Evolutionary conservation across 2,797 vertebrate genomes (phyloP).

Genomic region (Sebastes trivittatus): DNA sequence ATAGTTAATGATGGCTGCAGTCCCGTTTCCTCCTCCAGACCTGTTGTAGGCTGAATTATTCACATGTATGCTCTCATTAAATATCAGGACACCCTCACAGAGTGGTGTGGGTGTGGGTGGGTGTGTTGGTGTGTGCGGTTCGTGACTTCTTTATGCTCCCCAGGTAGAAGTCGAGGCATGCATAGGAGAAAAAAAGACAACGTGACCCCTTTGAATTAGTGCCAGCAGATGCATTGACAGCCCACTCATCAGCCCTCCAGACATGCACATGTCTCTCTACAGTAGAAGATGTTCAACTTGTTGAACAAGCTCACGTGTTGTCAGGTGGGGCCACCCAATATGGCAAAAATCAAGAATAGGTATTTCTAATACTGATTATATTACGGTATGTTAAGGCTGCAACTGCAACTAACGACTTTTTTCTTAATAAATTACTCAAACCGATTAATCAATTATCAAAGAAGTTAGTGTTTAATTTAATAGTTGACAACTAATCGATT

Average conservation of each 20-base stretch:
- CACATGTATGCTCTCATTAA: slow-evolving; percentile 69
- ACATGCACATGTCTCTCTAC: slow-evolving; percentile 4
- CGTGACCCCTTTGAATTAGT: slow-evolving; percentile 11
- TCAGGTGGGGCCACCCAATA: neutral
- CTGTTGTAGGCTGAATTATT: slow-evolving; percentile 77
- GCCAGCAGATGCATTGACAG: slow-evolving; percentile 29
- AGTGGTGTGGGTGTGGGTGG: slow-evolving; percentile 29
- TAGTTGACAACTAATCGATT: no score
- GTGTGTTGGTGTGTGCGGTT: slow-evolving; percentile 25
- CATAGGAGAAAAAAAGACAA: slow-evolving; percentile 1
- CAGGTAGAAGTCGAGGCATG: slow-evolving; percentile 50
- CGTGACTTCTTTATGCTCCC: slow-evolving; percentile 21
- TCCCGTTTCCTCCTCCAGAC: slow-evolving; percentile 49
- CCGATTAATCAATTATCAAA: no score
- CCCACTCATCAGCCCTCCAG: slow-evolving; percentile 22
- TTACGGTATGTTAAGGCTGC: neutral
- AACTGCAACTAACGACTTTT: no score
- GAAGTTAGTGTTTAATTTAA: no score
- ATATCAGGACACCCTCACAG: slow-evolving; percentile 60
- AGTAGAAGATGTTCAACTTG: slow-evolving; percentile 14
- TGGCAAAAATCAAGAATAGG: neutral
- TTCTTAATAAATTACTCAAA: no score
- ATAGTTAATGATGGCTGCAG: slow-evolving; percentile 72
- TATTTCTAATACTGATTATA: neutral
- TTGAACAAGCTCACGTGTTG: slow-evolving; percentile 14